Conservation (phyloP, 1,140 invertebrate genomes). For the Calycopis cecrops region DNA sequence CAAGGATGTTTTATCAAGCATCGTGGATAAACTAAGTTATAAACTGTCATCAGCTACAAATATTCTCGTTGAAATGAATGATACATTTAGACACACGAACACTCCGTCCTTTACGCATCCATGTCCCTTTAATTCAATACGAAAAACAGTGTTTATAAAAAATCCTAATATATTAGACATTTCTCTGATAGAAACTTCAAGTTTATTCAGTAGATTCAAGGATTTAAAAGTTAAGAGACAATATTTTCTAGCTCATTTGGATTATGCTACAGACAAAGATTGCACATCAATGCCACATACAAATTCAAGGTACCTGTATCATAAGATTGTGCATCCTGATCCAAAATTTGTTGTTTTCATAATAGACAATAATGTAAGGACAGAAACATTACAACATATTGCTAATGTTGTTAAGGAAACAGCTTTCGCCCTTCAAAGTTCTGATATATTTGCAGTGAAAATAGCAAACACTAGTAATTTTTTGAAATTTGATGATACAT, state of each 20-base stretch:
- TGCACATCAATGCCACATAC: conserved; percentile 60
- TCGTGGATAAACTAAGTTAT: conserved; percentile 54
- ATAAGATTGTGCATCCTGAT: conserved; percentile 62
- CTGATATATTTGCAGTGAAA: conserved; percentile 57
- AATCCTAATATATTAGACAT: conserved; percentile 51
- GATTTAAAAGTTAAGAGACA: conserved; percentile 70
- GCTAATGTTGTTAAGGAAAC: conserved; percentile 55
- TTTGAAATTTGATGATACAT: conserved; percentile 62
- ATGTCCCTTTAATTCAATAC: conserved; percentile 68
- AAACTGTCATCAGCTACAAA: conserved; percentile 57
- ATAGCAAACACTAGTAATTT: conserved; percentile 61
- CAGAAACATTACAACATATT: conserved; percentile 55
- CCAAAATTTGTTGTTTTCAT: conserved; percentile 63
- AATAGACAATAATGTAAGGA: conserved; percentile 56
- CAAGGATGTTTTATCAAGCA: conserved; percentile 42
- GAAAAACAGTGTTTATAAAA: conserved; percentile 63
- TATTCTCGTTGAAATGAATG: conserved; percentile 59
- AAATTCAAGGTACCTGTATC: conserved; percentile 64
- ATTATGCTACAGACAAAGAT: conserved; percentile 66
- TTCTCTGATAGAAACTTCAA: conserved; percentile 37
- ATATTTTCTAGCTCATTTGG: conserved; percentile 64
- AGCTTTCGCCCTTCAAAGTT: conserved; percentile 50
- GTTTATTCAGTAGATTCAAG: conserved; percentile 54
- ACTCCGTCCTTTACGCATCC: conserved; percentile 68
- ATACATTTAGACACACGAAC: conserved; percentile 41